Base-by-base conservation (phyloP, 1,140 invertebrate species). In the Drosophila rufa region DNA sequence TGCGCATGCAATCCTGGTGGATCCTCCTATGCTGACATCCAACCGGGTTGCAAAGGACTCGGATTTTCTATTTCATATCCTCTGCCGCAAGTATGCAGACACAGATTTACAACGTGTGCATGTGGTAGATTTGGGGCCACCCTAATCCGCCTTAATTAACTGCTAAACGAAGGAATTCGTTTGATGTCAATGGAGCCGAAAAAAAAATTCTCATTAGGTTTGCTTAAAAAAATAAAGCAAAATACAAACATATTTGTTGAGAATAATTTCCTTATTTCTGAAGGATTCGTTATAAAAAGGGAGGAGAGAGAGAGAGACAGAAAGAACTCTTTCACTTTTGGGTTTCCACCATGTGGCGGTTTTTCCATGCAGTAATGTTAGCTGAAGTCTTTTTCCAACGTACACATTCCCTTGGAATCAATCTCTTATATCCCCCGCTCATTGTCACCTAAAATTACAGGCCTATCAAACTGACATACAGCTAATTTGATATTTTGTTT, bases 81-180 rank as follows among this genome's bases (percentile, higher is more conserved):
- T 33, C 55, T 40, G 19, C 14, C 53, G 14, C 57, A 75, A 59
- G 33, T 48, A 53, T 61, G 46, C 57, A 48, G 30, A 25, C n/a
- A 30, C 30, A 47, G 38, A 40, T 60, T 5, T 27, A 17, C 47
- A 50, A 4, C 12, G 38, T 51, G 11, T 42, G 43, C 53, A 42
- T 30, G 64, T 25, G 8, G 43, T 27, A 55, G 47, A 51, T 64
- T 83, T 80, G 25, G 43, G 25, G 11, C 53, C 71, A 48, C 46
- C 79, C 45, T 77, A 73, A 89, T 89, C 84, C 73, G 66, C 65
- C 68, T 74, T 87, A 87, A 87, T 87, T 87, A 84, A 56, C 68
- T 75, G 73, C 53, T 38, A 56, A 64, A 19, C 25, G 46, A 51
- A 71, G 64, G 66, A 56, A 87, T 79, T 79, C 73, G 83, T 86